Evolutionary conservation across 2,888 invertebrate genomes (phyloP).

Genomic region (Synergus itoensis): DNA sequence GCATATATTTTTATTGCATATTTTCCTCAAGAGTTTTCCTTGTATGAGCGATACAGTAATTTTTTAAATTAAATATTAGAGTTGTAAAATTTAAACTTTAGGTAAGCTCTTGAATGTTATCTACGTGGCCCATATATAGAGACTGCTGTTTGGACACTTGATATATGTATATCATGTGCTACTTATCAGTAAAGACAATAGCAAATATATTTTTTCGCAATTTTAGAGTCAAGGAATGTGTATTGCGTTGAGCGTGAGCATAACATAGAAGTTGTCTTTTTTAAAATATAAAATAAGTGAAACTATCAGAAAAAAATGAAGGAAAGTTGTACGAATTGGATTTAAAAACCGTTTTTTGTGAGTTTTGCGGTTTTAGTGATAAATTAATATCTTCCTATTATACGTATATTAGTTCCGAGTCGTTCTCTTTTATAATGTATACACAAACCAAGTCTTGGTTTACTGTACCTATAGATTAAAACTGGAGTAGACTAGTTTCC

Average conservation of each 20-base stretch:
- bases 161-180: constrained; percentile 10
- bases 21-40: neutral
- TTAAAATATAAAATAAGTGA: neutral
- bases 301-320: neutral
- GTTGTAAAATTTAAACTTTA: neutral
- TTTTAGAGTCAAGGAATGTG: neutral
- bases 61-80: neutral
- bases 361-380: no score
- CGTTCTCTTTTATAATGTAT: neutral
- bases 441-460: neutral
- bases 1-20: neutral
- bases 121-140: neutral
- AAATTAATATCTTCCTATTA: neutral
- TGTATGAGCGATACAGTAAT: neutral
- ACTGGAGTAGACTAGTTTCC: neutral
- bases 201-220: neutral
- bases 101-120: neutral
- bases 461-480: neutral
- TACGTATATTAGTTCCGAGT: neutral
- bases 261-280: neutral
- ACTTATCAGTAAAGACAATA: constrained; percentile 35
- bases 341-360: neutral
- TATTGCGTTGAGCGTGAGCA: neutral
- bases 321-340: neutral
- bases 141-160: neutral